Evolutionary conservation across 2,113 vertebrate genomes (phyloP).

Genomic region (Pachyramphus minor): DNA sequence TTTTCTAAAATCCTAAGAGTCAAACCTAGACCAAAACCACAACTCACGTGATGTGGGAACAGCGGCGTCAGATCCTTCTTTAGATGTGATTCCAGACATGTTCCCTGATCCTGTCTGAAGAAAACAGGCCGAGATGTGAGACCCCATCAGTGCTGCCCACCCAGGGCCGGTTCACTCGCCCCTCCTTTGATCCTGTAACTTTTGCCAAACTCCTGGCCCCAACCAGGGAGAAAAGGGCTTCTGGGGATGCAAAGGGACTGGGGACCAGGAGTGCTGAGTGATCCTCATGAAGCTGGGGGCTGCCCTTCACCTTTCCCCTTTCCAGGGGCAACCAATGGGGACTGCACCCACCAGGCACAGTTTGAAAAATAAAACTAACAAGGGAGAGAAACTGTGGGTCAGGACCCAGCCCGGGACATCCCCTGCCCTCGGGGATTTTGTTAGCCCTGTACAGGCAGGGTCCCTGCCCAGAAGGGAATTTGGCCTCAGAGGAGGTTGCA

Average conservation of each 20-base stretch:
- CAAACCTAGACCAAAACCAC: constrained; percentile 22
- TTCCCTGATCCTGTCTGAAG: not conserved
- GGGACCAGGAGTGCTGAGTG: not conserved
- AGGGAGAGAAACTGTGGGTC: not conserved
- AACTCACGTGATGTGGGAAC: not conserved
- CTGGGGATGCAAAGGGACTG: not conserved
- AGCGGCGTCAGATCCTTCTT: not conserved
- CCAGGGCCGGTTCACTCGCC: not conserved
- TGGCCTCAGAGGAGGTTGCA: not conserved
- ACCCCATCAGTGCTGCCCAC: not conserved
- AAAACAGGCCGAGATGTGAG: not conserved
- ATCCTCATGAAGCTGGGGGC: not conserved
- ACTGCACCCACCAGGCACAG: not conserved
- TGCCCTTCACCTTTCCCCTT: not conserved
- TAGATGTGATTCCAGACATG: not conserved
- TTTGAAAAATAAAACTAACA: not conserved
- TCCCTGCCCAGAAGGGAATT: no score
- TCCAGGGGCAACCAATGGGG: accelerated
- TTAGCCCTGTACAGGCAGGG: not conserved
- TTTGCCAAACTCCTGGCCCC: not conserved
- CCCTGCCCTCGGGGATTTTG: not conserved
- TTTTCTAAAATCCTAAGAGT: constrained; percentile 23
- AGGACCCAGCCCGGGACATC: not conserved
- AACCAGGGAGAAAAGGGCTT: not conserved
- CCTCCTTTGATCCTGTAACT: not conserved